Evolutionary conservation across 2,888 invertebrate species (phyloP).

Genomic region (Hemicrepidius hirtus): DNA sequence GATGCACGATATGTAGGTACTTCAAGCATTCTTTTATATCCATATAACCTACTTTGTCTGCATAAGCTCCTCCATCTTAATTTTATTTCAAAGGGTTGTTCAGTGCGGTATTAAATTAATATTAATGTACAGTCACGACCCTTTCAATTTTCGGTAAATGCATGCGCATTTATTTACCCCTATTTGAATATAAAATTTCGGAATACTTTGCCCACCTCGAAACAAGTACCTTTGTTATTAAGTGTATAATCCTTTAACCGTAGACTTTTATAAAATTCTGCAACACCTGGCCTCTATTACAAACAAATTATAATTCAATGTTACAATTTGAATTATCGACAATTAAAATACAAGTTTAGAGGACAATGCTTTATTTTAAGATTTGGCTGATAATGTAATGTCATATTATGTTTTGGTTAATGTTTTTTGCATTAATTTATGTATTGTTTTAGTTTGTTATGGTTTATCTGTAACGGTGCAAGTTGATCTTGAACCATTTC

Average conservation of each 20-base stretch:
- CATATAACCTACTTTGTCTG: not conserved
- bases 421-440: too few relatives aligned
- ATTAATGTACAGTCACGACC: slow-evolving; percentile 16
- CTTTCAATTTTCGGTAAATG: slow-evolving; percentile 11
- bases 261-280: not conserved
- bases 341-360: too few relatives aligned
- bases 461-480: too few relatives aligned
- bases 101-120: not conserved
- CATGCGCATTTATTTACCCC: slow-evolving; percentile 9
- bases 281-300: too few relatives aligned
- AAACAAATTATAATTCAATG: too few relatives aligned
- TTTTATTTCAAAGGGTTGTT: slow-evolving; percentile 6
- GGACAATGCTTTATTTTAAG: too few relatives aligned
- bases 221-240: not conserved
- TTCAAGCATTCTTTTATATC: not conserved
- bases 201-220: not conserved
- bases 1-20: too few relatives aligned
- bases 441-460: too few relatives aligned
- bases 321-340: too few relatives aligned
- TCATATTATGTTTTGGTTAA: too few relatives aligned
- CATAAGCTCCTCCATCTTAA: not conserved
- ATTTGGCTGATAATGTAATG: too few relatives aligned
- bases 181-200: slow-evolving; percentile 12
- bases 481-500: too few relatives aligned
- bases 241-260: not conserved